Conservation (phyloP, 1,140 invertebrate genomes). For the Hylyphantes graminicola region DNA sequence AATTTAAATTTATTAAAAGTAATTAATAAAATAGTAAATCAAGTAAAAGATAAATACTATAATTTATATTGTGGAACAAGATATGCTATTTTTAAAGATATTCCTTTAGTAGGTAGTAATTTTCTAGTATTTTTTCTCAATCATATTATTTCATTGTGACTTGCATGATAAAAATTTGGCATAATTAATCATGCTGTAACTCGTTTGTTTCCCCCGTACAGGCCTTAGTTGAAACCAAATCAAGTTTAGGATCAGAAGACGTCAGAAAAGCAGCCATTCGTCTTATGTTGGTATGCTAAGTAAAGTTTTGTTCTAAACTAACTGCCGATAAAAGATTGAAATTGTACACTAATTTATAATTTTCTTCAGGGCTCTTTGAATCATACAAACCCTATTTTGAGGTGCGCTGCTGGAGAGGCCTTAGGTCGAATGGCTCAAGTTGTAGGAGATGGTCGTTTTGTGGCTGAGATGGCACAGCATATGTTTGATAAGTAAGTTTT, state of each 20-base stretch:
- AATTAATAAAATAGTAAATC: too few relatives aligned
- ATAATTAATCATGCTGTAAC: background rate
- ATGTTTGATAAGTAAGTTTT: conserved; percentile 81
- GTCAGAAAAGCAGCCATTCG: conserved; percentile 86
- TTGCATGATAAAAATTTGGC: background rate
- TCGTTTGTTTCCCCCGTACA: conserved; percentile 60
- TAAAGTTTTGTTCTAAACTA: background rate
- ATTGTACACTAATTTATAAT: background rate
- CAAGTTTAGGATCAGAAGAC: conserved; percentile 86
- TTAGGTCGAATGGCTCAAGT: conserved; percentile 91
- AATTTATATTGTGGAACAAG: too few relatives aligned
- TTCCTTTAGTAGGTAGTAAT: too few relatives aligned
- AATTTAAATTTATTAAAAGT: too few relatives aligned
- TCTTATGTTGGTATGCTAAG: conserved; percentile 73
- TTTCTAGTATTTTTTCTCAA: too few relatives aligned
- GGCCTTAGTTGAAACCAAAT: conserved; percentile 87
- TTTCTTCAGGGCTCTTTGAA: conserved; percentile 76
- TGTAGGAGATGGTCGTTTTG: conserved; percentile 84
- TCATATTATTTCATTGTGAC: too few relatives aligned
- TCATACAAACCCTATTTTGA: conserved; percentile 84
- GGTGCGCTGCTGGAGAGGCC: conserved; percentile 89
- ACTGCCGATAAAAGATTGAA: background rate
- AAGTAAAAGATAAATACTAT: too few relatives aligned
- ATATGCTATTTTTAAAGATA: too few relatives aligned
- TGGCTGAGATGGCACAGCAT: conserved; percentile 88